Evolutionary conservation across 2,888 invertebrate genomes (phyloP).

Genomic region (Pelosia muscerda): DNA sequence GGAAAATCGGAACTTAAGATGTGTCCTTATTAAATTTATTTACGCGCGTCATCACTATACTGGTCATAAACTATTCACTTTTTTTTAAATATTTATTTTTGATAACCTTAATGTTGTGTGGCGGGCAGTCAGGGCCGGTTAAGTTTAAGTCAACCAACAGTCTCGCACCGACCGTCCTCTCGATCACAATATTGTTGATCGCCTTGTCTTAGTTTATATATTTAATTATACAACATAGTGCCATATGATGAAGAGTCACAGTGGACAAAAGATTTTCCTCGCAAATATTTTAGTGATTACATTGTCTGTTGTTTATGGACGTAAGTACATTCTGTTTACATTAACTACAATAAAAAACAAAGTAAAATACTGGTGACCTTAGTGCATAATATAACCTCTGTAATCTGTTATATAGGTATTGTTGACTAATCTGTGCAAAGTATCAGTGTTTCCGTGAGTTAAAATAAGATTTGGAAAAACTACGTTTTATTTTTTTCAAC

Average conservation of each 20-base stretch:
- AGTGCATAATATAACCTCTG: slow-evolving; percentile 49
- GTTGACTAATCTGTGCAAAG: slow-evolving; percentile 27
- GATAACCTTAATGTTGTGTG: slow-evolving; percentile 71
- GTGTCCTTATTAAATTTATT: slow-evolving; percentile 46
- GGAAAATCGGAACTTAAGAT: slow-evolving; percentile 53
- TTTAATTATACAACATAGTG: slow-evolving; percentile 43
- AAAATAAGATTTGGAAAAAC: neutral
- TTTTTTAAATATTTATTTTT: slow-evolving; percentile 66
- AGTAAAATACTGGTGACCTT: slow-evolving; percentile 53
- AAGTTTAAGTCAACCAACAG: slow-evolving; percentile 63
- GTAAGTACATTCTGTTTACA: slow-evolving; percentile 61
- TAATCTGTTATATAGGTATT: slow-evolving; percentile 36
- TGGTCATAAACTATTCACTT: slow-evolving; percentile 49
- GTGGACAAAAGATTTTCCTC: slow-evolving; percentile 45
- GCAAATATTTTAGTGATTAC: slow-evolving; percentile 50
- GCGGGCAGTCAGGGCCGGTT: slow-evolving; percentile 66
- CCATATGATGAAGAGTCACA: slow-evolving; percentile 56
- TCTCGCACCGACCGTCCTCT: slow-evolving; percentile 62
- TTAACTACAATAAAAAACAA: slow-evolving; percentile 30
- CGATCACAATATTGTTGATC: slow-evolving; percentile 52
- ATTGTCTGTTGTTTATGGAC: slow-evolving; percentile 48
- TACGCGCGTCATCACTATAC: slow-evolving; percentile 47
- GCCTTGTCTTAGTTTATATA: slow-evolving; percentile 43
- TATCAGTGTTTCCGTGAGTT: neutral
- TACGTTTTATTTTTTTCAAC: neutral